Evolutionary conservation across 2,113 vertebrate species (phyloP).

Genomic region (Aleadryas rufinucha): DNA sequence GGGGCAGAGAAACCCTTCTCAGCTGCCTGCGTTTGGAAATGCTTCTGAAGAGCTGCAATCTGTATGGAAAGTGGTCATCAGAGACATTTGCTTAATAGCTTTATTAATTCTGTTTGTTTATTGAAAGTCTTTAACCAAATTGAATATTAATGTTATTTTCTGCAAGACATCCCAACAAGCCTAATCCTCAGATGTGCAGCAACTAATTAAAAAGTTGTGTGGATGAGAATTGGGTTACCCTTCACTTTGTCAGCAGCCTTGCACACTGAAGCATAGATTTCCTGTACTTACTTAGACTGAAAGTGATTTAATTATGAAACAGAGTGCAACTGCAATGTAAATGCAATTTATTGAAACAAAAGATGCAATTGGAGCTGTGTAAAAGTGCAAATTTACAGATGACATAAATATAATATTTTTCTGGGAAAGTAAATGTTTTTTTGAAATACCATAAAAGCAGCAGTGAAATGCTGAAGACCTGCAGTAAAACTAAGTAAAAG

Average conservation of each 20-base stretch:
- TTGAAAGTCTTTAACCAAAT: slow-evolving; percentile 24
- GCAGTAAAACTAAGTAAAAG: not conserved
- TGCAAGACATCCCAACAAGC: slow-evolving; percentile 37
- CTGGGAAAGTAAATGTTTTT: not conserved
- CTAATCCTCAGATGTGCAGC: slow-evolving; percentile 38
- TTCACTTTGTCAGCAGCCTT: slow-evolving; percentile 40
- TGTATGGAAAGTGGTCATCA: slow-evolving; percentile 16
- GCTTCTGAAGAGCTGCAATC: not conserved
- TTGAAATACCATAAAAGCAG: not conserved
- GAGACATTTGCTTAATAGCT: slow-evolving; percentile 42
- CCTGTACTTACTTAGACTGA: not conserved
- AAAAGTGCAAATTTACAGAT: not conserved
- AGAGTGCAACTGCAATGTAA: not conserved
- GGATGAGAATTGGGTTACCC: slow-evolving; percentile 30
- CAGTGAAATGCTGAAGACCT: not conserved
- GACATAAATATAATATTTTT: not conserved
- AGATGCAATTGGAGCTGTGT: not conserved
- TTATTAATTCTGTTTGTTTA: slow-evolving; percentile 57
- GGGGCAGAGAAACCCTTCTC: not conserved
- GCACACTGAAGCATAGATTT: slow-evolving; percentile 20
- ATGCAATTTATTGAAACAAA: not conserved
- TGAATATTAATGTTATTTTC: slow-evolving; percentile 63
- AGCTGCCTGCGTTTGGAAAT: not conserved
- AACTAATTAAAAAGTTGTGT: slow-evolving; percentile 52
- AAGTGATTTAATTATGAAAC: slow-evolving; percentile 24